Evolutionary conservation across 2,797 vertebrate species (phyloP), one percentile per base, ranked within the genome.

Genomic region (Myotis daubentonii): DNA sequence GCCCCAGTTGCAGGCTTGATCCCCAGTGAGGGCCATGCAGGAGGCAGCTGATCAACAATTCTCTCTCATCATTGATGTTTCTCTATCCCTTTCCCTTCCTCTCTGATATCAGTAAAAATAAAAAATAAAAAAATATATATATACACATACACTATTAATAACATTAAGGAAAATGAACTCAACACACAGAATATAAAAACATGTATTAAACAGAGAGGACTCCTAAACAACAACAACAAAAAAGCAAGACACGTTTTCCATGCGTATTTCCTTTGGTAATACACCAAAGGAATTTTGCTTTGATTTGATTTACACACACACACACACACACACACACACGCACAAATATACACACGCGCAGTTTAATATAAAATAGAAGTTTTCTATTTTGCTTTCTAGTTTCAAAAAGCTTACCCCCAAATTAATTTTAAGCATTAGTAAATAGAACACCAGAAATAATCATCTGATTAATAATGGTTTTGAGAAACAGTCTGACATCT

Each of bases 381-480:
- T 44, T 60, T 41, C 83, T 38, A 84, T 76, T 85, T 84, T 93
- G 53, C 70, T 84, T 79, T 92, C n/a, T 70, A 78, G 28, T 90
- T 65, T 51, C n/a, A 92, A 80, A 89, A 83, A 74, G 19, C 23
- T 17, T 16, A 13, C 28, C 13, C 28, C 25, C 5, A 49, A 55
- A 70, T n/a, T 83, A 66, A 87, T 57, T 95, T 97, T 91, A 89
- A 94, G 92, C 66, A 89, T 51, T 25, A 84, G 47, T n/a, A 91
- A 93, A 89, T 1, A 83, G 13, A 89, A 91, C 51, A 82, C 3
- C 41, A 95, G 25, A 80, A 80, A 78, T 1, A 91, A 89, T 83
- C 28, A 62, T 30, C 60, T 30, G 60, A 30, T 62, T 62, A 62
- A 30, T 30, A 62, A 36, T n/a, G 19, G 38, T 66, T 33, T n/a